Evolutionary conservation across 2,888 invertebrate species (phyloP).

Genomic region (Timema podura): DNA sequence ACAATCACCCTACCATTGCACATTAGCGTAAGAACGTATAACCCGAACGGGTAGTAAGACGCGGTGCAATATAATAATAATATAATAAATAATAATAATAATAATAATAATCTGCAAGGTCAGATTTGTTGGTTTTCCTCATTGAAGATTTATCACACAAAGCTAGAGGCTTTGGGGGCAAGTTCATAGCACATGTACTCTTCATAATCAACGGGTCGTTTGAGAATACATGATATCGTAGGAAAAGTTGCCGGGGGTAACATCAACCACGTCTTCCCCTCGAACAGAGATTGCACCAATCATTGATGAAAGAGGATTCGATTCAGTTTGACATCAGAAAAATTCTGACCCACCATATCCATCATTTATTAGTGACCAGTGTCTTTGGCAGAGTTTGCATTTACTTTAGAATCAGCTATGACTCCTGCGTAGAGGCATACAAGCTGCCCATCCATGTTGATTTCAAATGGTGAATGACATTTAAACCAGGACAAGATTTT

Average conservation of each 20-base stretch:
- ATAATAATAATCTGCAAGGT: too few relatives aligned
- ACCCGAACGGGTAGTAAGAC: too few relatives aligned
- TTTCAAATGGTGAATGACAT: not conserved
- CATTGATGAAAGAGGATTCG: not conserved
- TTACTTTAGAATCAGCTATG: not conserved
- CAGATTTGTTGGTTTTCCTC: constrained; percentile 3
- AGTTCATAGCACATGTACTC: constrained; percentile 3
- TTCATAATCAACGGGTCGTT: not conserved
- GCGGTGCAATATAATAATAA: too few relatives aligned
- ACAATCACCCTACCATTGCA: too few relatives aligned
- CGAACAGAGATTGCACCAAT: not conserved
- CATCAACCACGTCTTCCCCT: not conserved
- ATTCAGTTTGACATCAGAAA: not conserved
- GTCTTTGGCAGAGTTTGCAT: not conserved
- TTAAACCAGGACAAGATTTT: not conserved
- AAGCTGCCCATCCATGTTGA: not conserved
- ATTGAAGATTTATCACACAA: not conserved
- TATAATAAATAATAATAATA: too few relatives aligned
- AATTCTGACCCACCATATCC: not conserved
- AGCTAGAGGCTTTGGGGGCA: constrained; percentile 3
- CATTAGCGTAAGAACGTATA: too few relatives aligned
- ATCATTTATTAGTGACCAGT: constrained; percentile 1
- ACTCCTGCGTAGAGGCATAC: not conserved
- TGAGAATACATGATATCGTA: not conserved
- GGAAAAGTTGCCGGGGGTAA: constrained; percentile 7